These are phyloP conservation scores for Lytechinus pictus DNA, from an alignment of 35 echinoderm and acorn worm genomes.

Conservation along the genomic window DNA sequence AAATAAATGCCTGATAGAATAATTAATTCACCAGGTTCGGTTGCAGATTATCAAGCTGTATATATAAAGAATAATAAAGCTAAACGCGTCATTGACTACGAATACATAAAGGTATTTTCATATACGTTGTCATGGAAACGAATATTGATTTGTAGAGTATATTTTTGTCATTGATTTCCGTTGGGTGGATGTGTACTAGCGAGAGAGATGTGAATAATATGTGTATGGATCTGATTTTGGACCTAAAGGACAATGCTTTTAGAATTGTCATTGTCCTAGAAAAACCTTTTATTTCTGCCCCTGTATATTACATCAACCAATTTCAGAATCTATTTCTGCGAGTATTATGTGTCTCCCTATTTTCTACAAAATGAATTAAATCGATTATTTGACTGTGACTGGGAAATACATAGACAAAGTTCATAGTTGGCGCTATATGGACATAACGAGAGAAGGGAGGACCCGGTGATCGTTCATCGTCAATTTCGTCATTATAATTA, in stretches of 20 bases:
- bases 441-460: too few relatives aligned
- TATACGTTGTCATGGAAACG: neutral
- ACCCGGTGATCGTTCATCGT: too few relatives aligned
- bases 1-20: neutral
- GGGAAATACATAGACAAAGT: too few relatives aligned
- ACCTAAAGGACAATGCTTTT: slow-evolving; percentile 18
- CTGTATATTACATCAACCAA: neutral
- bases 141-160: neutral
- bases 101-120: neutral
- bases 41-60: neutral
- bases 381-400: too few relatives aligned
- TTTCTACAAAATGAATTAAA: too few relatives aligned
- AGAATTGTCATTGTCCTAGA: neutral
- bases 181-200: neutral
- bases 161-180: neutral
- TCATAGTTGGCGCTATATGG: too few relatives aligned
- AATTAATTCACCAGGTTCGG: neutral
- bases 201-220: neutral
- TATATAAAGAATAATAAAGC: neutral
- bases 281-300: neutral
- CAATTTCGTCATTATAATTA: too few relatives aligned
- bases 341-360: too few relatives aligned
- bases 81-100: neutral
- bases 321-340: neutral
- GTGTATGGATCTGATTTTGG: slow-evolving; percentile 7